These are phyloP conservation scores for Coilia nasus DNA, from an alignment of 2,797 vertebrate genomes.

Conservation along the genomic window DNA sequence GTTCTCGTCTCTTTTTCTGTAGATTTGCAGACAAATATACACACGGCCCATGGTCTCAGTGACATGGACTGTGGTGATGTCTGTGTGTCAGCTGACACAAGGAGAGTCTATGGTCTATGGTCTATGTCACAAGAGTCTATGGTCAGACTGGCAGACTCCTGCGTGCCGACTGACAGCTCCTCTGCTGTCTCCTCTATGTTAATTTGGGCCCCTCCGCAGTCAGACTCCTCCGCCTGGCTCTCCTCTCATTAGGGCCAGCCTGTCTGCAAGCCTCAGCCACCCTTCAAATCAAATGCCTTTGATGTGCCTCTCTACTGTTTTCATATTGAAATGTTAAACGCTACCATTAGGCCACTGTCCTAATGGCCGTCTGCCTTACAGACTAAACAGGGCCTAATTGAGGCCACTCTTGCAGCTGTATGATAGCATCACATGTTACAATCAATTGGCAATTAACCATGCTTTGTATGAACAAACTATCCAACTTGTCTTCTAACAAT, in stretches of 20 bases:
- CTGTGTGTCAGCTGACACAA: slow-evolving; percentile 13
- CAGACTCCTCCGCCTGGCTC: slow-evolving; percentile 51
- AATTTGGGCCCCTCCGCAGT: slow-evolving; percentile 65
- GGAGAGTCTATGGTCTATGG: slow-evolving; percentile 46
- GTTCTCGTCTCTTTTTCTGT: not conserved
- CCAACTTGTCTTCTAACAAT: not conserved
- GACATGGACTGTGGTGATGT: not conserved
- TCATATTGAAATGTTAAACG: slow-evolving; percentile 59
- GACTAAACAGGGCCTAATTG: slow-evolving; percentile 20
- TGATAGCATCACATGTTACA: slow-evolving; percentile 18
- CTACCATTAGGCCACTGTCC: slow-evolving; percentile 8
- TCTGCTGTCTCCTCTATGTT: slow-evolving; percentile 71
- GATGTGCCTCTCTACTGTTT: slow-evolving; percentile 64
- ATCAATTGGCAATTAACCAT: slow-evolving; percentile 20
- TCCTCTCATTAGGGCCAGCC: slow-evolving; percentile 61
- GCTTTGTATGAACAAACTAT: not conserved
- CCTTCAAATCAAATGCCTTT: slow-evolving; percentile 64
- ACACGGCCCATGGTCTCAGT: not conserved
- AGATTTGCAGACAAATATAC: not conserved
- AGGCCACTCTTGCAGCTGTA: not conserved
- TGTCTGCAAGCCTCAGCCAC: slow-evolving; percentile 61
- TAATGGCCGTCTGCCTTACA: slow-evolving; percentile 4
- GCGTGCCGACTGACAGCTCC: slow-evolving; percentile 55
- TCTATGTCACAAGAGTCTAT: not conserved
- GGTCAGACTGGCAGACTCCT: slow-evolving; percentile 72